Conservation (phyloP, 2,888 invertebrate genomes). For the Siphlonurus alternatus region DNA sequence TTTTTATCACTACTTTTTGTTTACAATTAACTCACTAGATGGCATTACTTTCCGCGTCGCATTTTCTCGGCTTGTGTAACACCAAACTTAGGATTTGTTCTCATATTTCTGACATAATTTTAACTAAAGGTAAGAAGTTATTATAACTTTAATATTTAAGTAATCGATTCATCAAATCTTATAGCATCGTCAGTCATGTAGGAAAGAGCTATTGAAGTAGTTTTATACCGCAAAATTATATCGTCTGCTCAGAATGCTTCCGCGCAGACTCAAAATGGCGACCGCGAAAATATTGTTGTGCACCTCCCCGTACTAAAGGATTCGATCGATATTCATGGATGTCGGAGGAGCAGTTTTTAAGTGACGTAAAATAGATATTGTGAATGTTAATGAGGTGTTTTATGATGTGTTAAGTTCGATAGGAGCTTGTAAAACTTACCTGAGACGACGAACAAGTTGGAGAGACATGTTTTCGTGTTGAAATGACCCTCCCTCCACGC, state of each 20-base stretch:
- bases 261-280: slow-evolving; percentile 61
- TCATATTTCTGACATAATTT: not conserved
- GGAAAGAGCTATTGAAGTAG: not conserved
- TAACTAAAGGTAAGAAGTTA: not conserved
- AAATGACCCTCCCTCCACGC: slow-evolving; percentile 43
- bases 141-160: not conserved
- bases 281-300: slow-evolving; percentile 22
- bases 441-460: slow-evolving; percentile 11
- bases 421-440: not conserved
- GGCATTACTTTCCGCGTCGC: not conserved
- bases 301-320: slow-evolving; percentile 32
- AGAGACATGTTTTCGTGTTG: slow-evolving; percentile 17
- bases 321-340: slow-evolving; percentile 41
- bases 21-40: not conserved
- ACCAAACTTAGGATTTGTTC: not conserved
- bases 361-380: not conserved
- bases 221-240: not conserved
- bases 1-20: not conserved
- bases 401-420: not conserved
- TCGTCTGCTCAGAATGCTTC: slow-evolving; percentile 12
- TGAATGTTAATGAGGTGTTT: not conserved
- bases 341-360: slow-evolving; percentile 17
- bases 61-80: not conserved
- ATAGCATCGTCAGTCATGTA: not conserved
- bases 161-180: not conserved